Evolutionary conservation across 2,113 vertebrate species (phyloP).

Genomic region (Toxotes jaculatrix): DNA sequence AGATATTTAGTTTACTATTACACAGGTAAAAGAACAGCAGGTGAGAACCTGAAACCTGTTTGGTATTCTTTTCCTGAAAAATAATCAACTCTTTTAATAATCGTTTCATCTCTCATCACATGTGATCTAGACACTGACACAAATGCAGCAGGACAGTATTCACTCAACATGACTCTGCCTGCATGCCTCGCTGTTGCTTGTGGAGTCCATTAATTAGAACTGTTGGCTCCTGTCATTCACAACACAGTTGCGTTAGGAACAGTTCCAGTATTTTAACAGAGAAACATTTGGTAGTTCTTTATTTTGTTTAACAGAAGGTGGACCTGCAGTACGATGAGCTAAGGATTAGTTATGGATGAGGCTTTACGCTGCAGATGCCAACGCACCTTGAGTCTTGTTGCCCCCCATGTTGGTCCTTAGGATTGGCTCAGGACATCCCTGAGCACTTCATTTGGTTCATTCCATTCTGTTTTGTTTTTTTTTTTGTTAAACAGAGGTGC

Average conservation of each 20-base stretch:
- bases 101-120: background rate
- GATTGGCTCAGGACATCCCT: background rate
- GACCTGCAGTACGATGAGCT: background rate
- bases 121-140: background rate
- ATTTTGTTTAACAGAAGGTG: background rate
- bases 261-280: background rate
- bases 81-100: background rate
- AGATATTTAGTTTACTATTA: background rate
- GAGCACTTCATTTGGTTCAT: background rate
- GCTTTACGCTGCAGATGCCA: background rate
- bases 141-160: background rate
- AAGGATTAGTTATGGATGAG: background rate
- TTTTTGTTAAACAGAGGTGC: background rate
- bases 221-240: background rate
- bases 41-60: no score
- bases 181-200: conserved; percentile 9
- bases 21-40: no score
- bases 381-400: background rate
- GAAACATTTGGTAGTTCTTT: no score
- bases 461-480: no score
- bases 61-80: background rate
- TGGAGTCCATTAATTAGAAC: conserved; percentile 22
- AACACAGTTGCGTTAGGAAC: background rate
- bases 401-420: background rate
- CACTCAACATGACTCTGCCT: background rate